A percentile compares a stretch with the other conserved stretches of the same genome.
Evolutionary conservation across 2,888 invertebrate species (phyloP).

Genomic region (Brenthis hecate): DNA sequence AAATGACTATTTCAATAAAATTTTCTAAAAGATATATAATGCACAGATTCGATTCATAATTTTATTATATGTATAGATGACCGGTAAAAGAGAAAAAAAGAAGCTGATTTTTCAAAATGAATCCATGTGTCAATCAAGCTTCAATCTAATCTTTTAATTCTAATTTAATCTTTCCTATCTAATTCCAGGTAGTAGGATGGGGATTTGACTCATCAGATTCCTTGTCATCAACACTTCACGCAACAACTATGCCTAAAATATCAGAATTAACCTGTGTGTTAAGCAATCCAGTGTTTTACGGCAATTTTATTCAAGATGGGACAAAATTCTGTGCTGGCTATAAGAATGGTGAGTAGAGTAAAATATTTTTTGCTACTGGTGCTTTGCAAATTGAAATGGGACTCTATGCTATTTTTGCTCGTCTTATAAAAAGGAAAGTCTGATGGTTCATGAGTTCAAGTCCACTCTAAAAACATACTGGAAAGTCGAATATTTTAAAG

Average conservation of each 20-base stretch:
- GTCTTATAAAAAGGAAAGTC: no score
- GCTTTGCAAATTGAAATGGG: no score
- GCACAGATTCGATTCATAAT: no score
- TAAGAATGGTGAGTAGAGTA: slow-evolving; percentile 20
- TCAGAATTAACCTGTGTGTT: slow-evolving; percentile 16
- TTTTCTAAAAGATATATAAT: no score
- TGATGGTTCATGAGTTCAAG: no score
- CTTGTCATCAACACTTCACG: slow-evolving; percentile 19
- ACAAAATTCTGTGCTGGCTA: slow-evolving; percentile 28
- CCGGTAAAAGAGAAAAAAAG: no score
- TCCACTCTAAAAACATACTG: no score
- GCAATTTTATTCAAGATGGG: slow-evolving; percentile 2
- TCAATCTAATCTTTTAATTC: background rate
- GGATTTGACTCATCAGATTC: slow-evolving; percentile 17
- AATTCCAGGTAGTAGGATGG: slow-evolving; percentile 27
- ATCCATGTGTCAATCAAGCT: background rate
- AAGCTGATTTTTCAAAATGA: background rate
- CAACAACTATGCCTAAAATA: slow-evolving; percentile 21
- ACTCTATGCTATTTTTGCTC: no score
- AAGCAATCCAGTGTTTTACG: slow-evolving; percentile 19
- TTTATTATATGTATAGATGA: no score
- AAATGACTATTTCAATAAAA: no score
- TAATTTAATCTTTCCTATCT: background rate
- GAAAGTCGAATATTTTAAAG: no score
- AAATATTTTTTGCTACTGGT: background rate